A percentile compares a stretch with the other conserved stretches of the same genome.
These are phyloP conservation scores for Oreortyx pictus DNA, from an alignment of 2,797 vertebrate species.

Conservation along the genomic window DNA sequence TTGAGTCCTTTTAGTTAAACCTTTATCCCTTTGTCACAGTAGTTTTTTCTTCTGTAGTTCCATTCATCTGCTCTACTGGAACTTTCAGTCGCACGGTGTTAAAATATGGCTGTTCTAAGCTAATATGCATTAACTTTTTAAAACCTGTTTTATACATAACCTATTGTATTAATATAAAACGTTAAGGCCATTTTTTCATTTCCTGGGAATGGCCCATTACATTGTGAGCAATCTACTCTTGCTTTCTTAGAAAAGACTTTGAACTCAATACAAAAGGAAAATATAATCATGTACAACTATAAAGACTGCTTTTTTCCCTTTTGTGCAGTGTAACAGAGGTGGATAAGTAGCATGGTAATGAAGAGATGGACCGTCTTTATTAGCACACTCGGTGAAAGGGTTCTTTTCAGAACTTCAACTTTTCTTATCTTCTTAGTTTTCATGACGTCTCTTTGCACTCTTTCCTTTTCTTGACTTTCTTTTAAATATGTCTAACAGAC, in stretches of 20 bases:
- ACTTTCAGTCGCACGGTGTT: constrained; percentile 77
- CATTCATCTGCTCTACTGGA: constrained; percentile 80
- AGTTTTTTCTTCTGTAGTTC: constrained; percentile 73
- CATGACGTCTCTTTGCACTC: constrained; percentile 66
- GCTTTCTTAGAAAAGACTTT: constrained; percentile 79
- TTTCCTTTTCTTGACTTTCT: constrained; percentile 77
- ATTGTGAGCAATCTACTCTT: constrained; percentile 82
- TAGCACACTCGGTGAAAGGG: constrained; percentile 76
- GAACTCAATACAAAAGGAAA: constrained; percentile 82
- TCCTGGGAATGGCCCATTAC: constrained; percentile 81
- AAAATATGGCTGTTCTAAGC: constrained; percentile 79
- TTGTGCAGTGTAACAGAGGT: constrained; percentile 81
- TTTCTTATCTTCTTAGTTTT: constrained; percentile 80
- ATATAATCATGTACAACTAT: constrained; percentile 83
- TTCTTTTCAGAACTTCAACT: constrained; percentile 81
- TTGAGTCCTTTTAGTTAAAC: constrained; percentile 77
- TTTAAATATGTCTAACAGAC: constrained; percentile 69
- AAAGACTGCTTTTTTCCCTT: constrained; percentile 80
- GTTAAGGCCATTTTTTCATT: constrained; percentile 78
- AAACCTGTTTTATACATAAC: constrained; percentile 80
- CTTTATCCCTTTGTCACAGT: constrained; percentile 79
- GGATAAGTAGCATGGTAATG: constrained; percentile 83
- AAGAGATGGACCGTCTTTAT: constrained; percentile 80
- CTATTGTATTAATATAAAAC: constrained; percentile 82
- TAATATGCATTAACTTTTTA: constrained; percentile 82